Evolutionary conservation across 37 sponge, comb jelly and placozoan genomes (phyloP).

Genomic region (Eunapius fragilis): DNA sequence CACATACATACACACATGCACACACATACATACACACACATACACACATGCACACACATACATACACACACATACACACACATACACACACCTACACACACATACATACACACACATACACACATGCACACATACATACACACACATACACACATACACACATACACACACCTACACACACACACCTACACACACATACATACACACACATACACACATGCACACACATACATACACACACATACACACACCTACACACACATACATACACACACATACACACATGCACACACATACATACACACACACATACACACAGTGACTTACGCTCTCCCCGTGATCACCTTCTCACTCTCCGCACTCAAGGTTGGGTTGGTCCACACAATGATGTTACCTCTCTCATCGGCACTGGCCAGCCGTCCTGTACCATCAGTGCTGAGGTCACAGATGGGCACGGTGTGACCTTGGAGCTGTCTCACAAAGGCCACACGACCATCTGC

Average conservation of each 20-base stretch:
- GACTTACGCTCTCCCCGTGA: slow-evolving; percentile 26
- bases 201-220: too few species aligned
- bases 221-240: too few species aligned
- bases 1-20: too few species aligned
- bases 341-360: not conserved
- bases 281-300: not conserved
- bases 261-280: slow-evolving; percentile 8
- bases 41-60: too few species aligned
- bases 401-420: slow-evolving; percentile 63
- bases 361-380: slow-evolving; percentile 39
- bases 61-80: too few species aligned
- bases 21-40: too few species aligned
- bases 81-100: too few species aligned
- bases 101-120: too few species aligned
- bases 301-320: not conserved
- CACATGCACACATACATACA: too few species aligned
- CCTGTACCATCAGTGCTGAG: not conserved
- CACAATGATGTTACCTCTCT: slow-evolving; percentile 61
- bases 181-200: too few species aligned
- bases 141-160: too few species aligned
- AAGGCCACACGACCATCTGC: slow-evolving; percentile 10
- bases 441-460: slow-evolving; percentile 26
- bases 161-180: too few species aligned
- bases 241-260: not conserved
- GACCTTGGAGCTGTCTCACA: slow-evolving; percentile 30